A percentile compares a stretch with the other conserved stretches of the same genome.
phyloP scores from a whole-genome alignment of 2,888 invertebrate species.

The Liposcelis brunnea region DNA sequence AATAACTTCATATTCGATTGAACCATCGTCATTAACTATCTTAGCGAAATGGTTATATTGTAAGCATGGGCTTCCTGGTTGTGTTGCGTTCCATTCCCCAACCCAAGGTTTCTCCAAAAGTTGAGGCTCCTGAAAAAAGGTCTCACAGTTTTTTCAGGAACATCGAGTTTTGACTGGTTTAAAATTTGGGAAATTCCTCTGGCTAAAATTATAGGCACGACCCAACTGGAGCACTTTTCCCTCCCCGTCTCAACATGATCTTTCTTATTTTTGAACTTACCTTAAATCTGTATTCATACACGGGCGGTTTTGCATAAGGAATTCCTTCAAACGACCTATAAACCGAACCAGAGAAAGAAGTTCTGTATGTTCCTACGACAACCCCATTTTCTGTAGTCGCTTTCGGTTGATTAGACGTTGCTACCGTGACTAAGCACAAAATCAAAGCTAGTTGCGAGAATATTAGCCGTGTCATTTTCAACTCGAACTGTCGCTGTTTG shows the following conservation, averaged over 20 bases:
- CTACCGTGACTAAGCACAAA: too few species aligned
- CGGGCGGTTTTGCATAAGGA: conserved; percentile 13
- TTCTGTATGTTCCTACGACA: conserved; percentile 10
- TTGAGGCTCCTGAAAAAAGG: conserved; percentile 2
- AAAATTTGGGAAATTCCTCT: too few species aligned
- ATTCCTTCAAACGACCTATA: conserved; percentile 12
- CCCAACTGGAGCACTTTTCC: too few species aligned
- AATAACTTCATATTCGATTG: conserved; percentile 10
- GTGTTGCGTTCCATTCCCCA: not conserved
- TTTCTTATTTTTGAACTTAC: too few species aligned
- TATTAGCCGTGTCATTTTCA: too few species aligned
- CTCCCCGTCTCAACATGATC: too few species aligned
- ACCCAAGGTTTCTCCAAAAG: not conserved
- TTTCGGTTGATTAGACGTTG: not conserved
- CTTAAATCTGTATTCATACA: conserved; percentile 12
- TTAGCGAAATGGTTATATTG: not conserved
- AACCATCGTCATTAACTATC: not conserved
- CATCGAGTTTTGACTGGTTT: too few species aligned
- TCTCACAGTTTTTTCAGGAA: too few species aligned
- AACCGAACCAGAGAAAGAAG: conserved; percentile 7
- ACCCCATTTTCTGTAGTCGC: conserved; percentile 10
- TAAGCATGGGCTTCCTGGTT: not conserved
- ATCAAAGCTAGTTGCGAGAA: too few species aligned
- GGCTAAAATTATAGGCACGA: too few species aligned
- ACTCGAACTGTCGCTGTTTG: too few species aligned